phyloP scores from a whole-genome alignment of 2,797 vertebrate species.

The Pangasius djambal region DNA sequence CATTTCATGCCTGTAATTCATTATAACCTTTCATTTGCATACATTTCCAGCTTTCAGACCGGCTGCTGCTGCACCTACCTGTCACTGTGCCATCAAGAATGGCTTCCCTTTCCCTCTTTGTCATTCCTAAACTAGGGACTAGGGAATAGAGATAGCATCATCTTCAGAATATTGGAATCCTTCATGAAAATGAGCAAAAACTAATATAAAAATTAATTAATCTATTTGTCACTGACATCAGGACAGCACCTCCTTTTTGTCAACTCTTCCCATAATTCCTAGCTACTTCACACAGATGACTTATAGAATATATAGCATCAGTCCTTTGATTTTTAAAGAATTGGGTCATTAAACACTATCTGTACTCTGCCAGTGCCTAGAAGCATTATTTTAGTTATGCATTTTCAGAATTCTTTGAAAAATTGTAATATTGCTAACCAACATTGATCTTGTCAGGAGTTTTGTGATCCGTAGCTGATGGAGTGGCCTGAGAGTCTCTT shows the following conservation, averaged over 20 bases:
- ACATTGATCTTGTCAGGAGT: not conserved
- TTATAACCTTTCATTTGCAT: slow-evolving; percentile 51
- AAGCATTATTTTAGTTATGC: not conserved
- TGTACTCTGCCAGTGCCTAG: not conserved
- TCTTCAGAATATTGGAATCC: not conserved
- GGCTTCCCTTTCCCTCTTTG: not conserved
- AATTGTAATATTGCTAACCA: not conserved
- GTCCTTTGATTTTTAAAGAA: not conserved
- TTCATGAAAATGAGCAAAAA: not conserved
- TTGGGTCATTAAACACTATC: not conserved
- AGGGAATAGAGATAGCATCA: not conserved
- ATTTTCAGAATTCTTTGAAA: not conserved
- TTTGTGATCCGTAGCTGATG: not conserved
- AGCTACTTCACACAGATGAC: not conserved
- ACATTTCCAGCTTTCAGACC: slow-evolving; percentile 38
- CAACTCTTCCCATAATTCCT: not conserved
- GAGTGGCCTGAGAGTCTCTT: not conserved
- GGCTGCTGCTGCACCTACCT: slow-evolving; percentile 20
- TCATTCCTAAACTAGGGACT: not conserved
- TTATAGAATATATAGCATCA: not conserved
- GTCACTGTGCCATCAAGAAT: not conserved
- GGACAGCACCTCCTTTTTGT: not conserved
- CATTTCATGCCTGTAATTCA: slow-evolving; percentile 41
- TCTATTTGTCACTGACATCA: not conserved
- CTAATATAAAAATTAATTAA: not conserved